Evolutionary conservation across 2,113 vertebrate species (phyloP).

Genomic region (Trichechus manatus): DNA sequence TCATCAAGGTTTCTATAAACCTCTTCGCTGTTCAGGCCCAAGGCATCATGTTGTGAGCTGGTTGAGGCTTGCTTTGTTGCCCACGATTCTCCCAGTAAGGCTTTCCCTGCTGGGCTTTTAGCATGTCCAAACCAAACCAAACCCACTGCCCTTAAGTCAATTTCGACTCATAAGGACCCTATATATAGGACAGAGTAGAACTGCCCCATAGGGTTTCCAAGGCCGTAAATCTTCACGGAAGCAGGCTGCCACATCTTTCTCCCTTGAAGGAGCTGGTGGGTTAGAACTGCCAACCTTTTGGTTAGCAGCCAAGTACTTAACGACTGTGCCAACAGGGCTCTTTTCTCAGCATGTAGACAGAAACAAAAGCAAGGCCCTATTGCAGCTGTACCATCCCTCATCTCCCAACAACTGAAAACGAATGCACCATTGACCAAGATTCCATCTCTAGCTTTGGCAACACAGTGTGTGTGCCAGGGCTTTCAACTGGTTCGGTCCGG

Average conservation of each 20-base stretch:
- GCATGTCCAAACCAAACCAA: neutral
- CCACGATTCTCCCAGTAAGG: neutral
- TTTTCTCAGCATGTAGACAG: neutral
- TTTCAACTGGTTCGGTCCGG: too few relatives aligned
- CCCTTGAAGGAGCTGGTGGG: neutral
- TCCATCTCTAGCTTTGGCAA: slow-evolving; percentile 43
- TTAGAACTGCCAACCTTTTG: neutral
- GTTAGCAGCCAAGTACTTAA: neutral
- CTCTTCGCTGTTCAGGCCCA: neutral
- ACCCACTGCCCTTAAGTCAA: neutral
- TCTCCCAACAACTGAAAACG: neutral
- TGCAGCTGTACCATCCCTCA: neutral
- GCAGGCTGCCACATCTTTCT: neutral
- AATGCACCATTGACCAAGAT: neutral
- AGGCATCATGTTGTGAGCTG: neutral
- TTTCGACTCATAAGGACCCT: neutral
- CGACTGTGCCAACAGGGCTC: neutral
- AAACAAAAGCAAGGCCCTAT: slow-evolving; percentile 48
- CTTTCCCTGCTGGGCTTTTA: neutral
- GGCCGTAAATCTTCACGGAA: neutral
- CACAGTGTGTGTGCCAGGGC: neutral
- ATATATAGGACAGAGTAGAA: neutral
- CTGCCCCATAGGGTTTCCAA: neutral
- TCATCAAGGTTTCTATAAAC: neutral
- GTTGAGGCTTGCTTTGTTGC: neutral